These are phyloP conservation scores for Arge pagana DNA, from an alignment of 2,888 invertebrate species.

Conservation along the genomic window DNA sequence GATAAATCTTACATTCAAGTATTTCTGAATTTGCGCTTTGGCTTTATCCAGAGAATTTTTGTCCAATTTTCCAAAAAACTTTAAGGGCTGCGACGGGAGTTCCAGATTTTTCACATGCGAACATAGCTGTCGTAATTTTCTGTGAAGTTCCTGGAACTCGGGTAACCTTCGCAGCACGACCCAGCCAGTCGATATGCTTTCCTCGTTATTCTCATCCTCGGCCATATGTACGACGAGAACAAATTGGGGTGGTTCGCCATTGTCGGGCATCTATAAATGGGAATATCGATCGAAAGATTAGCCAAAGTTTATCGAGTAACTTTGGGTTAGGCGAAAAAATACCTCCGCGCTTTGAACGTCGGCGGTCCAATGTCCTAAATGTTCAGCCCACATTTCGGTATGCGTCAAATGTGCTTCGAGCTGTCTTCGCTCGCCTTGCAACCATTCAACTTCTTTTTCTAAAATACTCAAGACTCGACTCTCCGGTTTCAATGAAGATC, in stretches of 20 bases:
- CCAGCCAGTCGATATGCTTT: constrained; percentile 70
- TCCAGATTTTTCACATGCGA: constrained; percentile 81
- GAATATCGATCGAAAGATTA: constrained; percentile 10
- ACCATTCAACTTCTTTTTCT: constrained; percentile 82
- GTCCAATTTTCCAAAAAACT: constrained; percentile 84
- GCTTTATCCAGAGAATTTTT: constrained; percentile 80
- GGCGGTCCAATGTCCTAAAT: constrained; percentile 86
- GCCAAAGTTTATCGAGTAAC: constrained; percentile 20
- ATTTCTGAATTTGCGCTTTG: constrained; percentile 81
- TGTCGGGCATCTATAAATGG: constrained; percentile 63
- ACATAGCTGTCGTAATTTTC: constrained; percentile 81
- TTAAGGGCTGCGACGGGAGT: constrained; percentile 80
- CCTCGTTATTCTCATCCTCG: constrained; percentile 66
- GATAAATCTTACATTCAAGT: constrained; percentile 81
- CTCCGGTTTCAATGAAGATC: constrained; percentile 81
- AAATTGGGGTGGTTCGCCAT: constrained; percentile 72
- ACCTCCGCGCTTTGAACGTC: constrained; percentile 83
- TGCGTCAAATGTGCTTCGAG: constrained; percentile 83
- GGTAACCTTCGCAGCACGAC: constrained; percentile 67
- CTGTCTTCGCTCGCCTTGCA: constrained; percentile 79
- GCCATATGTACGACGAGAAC: constrained; percentile 81
- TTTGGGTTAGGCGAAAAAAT: too few species aligned
- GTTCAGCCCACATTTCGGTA: constrained; percentile 89
- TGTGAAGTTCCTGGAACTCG: constrained; percentile 78
- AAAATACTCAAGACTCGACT: constrained; percentile 79